Evolutionary conservation across 2,113 vertebrate species (phyloP).

Genomic region (Anthoscopus minutus): DNA sequence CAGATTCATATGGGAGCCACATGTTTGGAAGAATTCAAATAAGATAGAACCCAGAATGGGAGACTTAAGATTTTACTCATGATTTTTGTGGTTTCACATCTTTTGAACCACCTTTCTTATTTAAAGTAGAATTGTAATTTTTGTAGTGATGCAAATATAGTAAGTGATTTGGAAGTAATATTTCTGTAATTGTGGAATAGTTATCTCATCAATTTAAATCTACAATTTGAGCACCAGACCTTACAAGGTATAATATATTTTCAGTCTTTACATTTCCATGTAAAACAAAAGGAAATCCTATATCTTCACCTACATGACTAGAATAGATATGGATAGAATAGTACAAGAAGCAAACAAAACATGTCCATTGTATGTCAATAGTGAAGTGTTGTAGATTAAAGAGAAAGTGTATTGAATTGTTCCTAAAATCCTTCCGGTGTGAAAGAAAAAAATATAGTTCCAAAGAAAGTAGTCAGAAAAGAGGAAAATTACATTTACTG

Average conservation of each 20-base stretch:
- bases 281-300: neutral
- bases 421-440: neutral
- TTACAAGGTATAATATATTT: neutral
- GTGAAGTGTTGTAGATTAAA: neutral
- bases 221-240: neutral
- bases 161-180: neutral
- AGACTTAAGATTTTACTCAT: neutral
- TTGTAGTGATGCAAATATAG: neutral
- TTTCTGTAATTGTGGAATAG: neutral
- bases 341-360: neutral
- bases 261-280: neutral
- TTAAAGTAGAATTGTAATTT: neutral
- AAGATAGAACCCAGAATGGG: neutral
- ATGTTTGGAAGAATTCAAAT: neutral
- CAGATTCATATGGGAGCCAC: neutral
- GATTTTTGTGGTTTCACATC: neutral
- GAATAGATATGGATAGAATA: neutral
- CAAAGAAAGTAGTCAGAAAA: neutral
- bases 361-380: neutral
- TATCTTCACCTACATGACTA: neutral
- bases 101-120: neutral
- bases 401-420: neutral
- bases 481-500: neutral
- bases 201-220: neutral
- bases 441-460: neutral